phyloP scores from a whole-genome alignment of 2,888 invertebrate genomes.

The Liposcelis brunnea region DNA sequence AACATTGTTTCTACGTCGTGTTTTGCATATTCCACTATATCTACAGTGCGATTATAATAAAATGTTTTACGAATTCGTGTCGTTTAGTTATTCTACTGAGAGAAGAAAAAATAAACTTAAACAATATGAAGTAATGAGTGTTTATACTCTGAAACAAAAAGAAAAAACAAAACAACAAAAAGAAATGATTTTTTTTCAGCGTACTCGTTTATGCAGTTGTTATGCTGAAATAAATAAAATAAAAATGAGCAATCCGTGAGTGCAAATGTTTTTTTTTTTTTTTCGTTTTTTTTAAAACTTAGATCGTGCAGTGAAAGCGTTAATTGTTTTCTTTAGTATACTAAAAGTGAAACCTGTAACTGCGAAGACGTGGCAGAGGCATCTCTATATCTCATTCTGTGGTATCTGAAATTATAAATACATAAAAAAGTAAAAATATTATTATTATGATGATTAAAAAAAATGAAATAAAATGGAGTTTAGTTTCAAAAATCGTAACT shows the following conservation, averaged over 20 bases:
- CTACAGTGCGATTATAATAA: constrained; percentile 3
- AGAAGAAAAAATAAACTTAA: constrained; percentile 3
- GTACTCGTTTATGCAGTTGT: constrained; percentile 5
- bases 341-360: constrained; percentile 48
- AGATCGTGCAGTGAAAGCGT: background rate
- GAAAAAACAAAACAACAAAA: background rate
- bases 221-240: constrained; percentile 13
- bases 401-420: constrained; percentile 9
- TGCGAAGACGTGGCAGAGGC: constrained; percentile 53
- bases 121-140: background rate
- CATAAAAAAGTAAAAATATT: too few relatives aligned
- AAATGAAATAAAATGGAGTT: too few relatives aligned
- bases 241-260: constrained; percentile 15
- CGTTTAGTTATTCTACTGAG: constrained; percentile 3
- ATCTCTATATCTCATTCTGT: constrained; percentile 48
- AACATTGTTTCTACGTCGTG: constrained; percentile 2
- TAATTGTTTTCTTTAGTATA: too few relatives aligned
- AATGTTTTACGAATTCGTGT: constrained; percentile 1
- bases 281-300: background rate
- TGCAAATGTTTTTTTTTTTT: constrained; percentile 10
- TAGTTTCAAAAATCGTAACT: too few relatives aligned
- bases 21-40: constrained; percentile 1
- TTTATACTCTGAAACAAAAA: background rate
- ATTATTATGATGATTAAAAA: too few relatives aligned
- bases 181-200: background rate